Evolutionary conservation across 2,113 vertebrate genomes (phyloP), one percentile per base, ranked within the genome.

Genomic region (Chaenogobius annularis): DNA sequence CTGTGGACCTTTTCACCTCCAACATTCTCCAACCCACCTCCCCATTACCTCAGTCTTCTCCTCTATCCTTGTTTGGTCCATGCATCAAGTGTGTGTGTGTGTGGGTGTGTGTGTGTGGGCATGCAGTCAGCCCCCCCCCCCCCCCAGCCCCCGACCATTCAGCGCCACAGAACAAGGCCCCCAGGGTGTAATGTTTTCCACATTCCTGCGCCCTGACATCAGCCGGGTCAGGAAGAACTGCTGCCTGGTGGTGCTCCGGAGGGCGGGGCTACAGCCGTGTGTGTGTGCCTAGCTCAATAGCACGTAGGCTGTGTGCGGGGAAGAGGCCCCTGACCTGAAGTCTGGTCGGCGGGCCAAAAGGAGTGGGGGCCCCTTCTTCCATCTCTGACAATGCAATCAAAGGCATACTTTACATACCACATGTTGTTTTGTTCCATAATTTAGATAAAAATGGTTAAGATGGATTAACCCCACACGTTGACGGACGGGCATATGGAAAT

Each of bases 181-280:
- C 89, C 84, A 90, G 73, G 89, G 85, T 84, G 84, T 52, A 79
- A 79, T 86, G 83, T 89, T 91, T 89, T 91, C 44, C 48, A 86
- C 87, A 92, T 92, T 91, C 91, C 84, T 83, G 1, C 0, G 54
- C 74, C 85, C 80, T 92, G 88, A 91, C 90, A 91, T 90, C 87
- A 90, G 83, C 77, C 10, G 37, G 66, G 62, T 80, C 81, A 91
- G 91, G 91, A 90, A 90, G 74, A 67, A 76, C 74, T 55, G 65
- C 10, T 71, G 69, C 20, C 59, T 35, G 56, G 17, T 14, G 9
- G 26, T 35, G 58, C 58, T 44, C 8, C 6, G 35, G 46, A 2
- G 26, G 68, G 69, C 22, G 58, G 40, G 52, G 55, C 11, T 58
- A 26, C 26, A 17, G 50, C 58, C 43, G 12, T 50, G 47, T 69